phyloP scores from a whole-genome alignment of 1,140 invertebrate genomes.

The Drosophila neocordata region DNA sequence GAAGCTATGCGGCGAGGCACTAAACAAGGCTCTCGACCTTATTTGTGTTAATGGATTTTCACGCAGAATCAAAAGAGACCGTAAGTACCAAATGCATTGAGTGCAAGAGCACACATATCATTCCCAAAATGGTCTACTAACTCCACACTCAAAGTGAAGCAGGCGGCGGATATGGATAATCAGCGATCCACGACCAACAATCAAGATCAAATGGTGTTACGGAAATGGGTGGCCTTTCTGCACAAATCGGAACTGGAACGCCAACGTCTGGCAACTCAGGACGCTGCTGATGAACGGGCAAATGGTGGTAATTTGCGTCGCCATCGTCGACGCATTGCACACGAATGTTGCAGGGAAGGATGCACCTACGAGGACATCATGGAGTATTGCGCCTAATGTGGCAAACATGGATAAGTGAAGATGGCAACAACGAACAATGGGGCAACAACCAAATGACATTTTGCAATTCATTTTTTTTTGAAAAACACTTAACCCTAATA shows the following conservation, averaged over 20 bases:
- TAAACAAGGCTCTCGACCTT: slow-evolving; percentile 59
- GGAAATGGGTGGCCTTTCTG: slow-evolving; percentile 16
- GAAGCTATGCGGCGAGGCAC: slow-evolving; percentile 63
- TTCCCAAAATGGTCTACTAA: not conserved
- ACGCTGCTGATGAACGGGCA: not conserved
- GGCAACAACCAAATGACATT: slow-evolving; percentile 25
- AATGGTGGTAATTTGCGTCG: slow-evolving; percentile 40
- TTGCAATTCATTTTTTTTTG: slow-evolving; percentile 56
- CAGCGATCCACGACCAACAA: not conserved
- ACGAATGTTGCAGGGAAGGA: slow-evolving; percentile 61
- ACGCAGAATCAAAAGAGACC: slow-evolving; percentile 37
- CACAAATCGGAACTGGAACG: slow-evolving; percentile 11
- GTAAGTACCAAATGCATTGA: slow-evolving; percentile 39
- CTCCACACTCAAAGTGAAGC: slow-evolving; percentile 23
- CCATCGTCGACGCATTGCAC: slow-evolving; percentile 53
- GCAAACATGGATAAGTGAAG: not conserved
- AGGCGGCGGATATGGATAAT: slow-evolving; percentile 13
- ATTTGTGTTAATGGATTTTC: slow-evolving; percentile 65
- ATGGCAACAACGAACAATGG: slow-evolving; percentile 3
- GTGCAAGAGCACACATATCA: too few species aligned
- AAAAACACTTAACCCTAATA: slow-evolving; percentile 46
- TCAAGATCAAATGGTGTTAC: not conserved
- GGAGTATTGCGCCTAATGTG: slow-evolving; percentile 50
- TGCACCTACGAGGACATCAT: slow-evolving; percentile 69
- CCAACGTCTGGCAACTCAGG: not conserved